Evolutionary conservation across 2,113 vertebrate genomes (phyloP).

Genomic region (Hippocampus zosterae): DNA sequence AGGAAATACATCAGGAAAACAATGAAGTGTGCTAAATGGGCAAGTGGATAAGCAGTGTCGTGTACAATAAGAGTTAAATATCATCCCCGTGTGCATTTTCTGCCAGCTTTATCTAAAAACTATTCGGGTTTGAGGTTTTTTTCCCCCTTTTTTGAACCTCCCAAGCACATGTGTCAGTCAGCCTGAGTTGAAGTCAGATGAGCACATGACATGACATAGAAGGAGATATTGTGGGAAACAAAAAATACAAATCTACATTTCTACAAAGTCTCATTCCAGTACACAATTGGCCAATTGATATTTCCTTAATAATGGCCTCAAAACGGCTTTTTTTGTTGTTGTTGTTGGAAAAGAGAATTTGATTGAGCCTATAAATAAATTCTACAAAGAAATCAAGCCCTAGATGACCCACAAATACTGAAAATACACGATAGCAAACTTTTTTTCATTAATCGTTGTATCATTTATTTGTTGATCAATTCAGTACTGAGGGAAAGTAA

Average conservation of each 20-base stretch:
- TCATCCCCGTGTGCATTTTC: neutral
- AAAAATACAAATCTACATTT: constrained; percentile 10
- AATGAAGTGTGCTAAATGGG: neutral
- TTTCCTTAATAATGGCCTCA: constrained; percentile 21
- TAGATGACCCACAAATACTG: neutral
- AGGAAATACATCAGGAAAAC: neutral
- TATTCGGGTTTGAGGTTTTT: neutral
- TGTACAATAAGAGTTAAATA: neutral
- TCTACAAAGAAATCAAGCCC: neutral
- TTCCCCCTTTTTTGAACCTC: neutral
- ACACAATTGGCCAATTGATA: constrained; percentile 40
- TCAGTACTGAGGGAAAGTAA: neutral
- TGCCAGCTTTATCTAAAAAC: neutral
- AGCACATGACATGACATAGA: constrained; percentile 11
- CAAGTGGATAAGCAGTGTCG: neutral
- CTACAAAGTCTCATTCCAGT: constrained; percentile 36
- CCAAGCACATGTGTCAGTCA: constrained; percentile 16
- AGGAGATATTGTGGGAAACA: neutral
- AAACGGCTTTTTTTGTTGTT: neutral
- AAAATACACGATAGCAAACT: neutral
- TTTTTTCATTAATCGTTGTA: neutral
- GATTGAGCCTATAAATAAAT: neutral
- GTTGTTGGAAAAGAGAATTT: neutral
- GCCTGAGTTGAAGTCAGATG: constrained; percentile 27
- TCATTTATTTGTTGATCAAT: neutral